These are phyloP conservation scores for Kryptolebias ocellatus DNA, from an alignment of 2,797 vertebrate genomes.

Conservation along the genomic window DNA sequence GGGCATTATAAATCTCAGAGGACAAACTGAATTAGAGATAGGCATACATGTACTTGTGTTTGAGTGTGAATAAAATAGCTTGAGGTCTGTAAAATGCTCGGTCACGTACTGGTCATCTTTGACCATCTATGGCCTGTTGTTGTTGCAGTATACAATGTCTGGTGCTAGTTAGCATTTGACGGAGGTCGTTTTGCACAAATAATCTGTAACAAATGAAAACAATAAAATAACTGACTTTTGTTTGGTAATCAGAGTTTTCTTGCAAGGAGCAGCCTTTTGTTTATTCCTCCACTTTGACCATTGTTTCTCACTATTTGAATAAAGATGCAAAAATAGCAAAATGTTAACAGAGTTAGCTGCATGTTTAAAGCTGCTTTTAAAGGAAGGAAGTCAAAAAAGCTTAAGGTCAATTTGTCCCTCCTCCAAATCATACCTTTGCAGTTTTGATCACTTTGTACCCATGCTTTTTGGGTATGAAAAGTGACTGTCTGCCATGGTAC, in stretches of 20 bases:
- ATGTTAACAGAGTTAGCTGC: too few relatives aligned
- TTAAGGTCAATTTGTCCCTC: too few relatives aligned
- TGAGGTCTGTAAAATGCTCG: slow-evolving; percentile 12
- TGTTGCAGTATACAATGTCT: slow-evolving; percentile 1
- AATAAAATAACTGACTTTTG: not conserved
- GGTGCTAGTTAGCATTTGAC: not conserved
- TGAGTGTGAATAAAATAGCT: slow-evolving; percentile 31
- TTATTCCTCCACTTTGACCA: not conserved
- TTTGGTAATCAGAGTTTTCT: not conserved
- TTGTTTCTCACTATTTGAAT: not conserved
- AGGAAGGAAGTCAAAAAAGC: too few relatives aligned
- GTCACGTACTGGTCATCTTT: slow-evolving; percentile 30
- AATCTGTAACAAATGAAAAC: slow-evolving; percentile 8
- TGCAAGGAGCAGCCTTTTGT: not conserved
- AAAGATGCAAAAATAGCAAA: not conserved
- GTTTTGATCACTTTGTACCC: too few relatives aligned
- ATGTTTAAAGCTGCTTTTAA: too few relatives aligned
- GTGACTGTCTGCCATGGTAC: too few relatives aligned
- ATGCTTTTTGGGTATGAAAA: too few relatives aligned
- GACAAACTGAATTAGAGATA: slow-evolving; percentile 69
- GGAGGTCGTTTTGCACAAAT: not conserved
- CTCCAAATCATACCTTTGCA: too few relatives aligned
- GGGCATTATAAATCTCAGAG: slow-evolving; percentile 87
- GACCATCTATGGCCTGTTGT: slow-evolving; percentile 28
- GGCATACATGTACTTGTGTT: slow-evolving; percentile 28